Evolutionary conservation across 2,888 invertebrate genomes (phyloP).

Genomic region (Cartodere bifasciata): DNA sequence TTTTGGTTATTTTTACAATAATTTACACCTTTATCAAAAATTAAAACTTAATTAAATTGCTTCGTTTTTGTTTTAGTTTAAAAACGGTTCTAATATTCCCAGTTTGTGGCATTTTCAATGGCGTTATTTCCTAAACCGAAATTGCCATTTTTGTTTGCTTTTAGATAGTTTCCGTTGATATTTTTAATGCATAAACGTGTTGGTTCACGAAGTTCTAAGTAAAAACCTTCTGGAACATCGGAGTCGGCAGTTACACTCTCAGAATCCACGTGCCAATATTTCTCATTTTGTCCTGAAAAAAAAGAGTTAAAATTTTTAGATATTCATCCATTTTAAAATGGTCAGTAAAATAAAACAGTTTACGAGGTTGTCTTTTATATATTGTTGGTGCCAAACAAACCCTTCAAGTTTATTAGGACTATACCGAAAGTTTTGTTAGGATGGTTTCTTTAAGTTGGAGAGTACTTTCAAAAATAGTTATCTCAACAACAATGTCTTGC

Average conservation of each 20-base stretch:
- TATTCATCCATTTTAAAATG: too few relatives aligned
- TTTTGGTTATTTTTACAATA: slow-evolving; percentile 5
- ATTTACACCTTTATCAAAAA: slow-evolving; percentile 9
- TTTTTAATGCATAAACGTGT: slow-evolving; percentile 85
- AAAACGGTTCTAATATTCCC: slow-evolving; percentile 67
- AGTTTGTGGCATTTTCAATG: slow-evolving; percentile 72
- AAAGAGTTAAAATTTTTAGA: too few relatives aligned
- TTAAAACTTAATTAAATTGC: slow-evolving; percentile 4
- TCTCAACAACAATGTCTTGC: too few relatives aligned
- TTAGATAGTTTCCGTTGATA: slow-evolving; percentile 61
- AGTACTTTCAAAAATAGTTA: too few relatives aligned
- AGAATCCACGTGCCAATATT: slow-evolving; percentile 87
- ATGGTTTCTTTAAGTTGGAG: too few relatives aligned
- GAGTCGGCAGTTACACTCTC: slow-evolving; percentile 80
- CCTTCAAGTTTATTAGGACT: too few relatives aligned
- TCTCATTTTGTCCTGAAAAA: slow-evolving; percentile 71
- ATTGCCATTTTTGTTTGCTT: slow-evolving; percentile 84
- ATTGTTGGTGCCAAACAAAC: too few relatives aligned
- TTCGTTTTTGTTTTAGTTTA: too few relatives aligned
- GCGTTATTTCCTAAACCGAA: slow-evolving; percentile 73
- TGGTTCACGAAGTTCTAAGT: slow-evolving; percentile 84
- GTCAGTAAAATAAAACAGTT: too few relatives aligned
- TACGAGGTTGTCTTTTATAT: too few relatives aligned
- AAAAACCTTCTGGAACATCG: slow-evolving; percentile 74
- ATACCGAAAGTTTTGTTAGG: too few relatives aligned